Percentiles rank a stretch among this genome's conserved stretches.
phyloP scores from a whole-genome alignment of 2,113 vertebrate genomes.

The Passer montanus region DNA sequence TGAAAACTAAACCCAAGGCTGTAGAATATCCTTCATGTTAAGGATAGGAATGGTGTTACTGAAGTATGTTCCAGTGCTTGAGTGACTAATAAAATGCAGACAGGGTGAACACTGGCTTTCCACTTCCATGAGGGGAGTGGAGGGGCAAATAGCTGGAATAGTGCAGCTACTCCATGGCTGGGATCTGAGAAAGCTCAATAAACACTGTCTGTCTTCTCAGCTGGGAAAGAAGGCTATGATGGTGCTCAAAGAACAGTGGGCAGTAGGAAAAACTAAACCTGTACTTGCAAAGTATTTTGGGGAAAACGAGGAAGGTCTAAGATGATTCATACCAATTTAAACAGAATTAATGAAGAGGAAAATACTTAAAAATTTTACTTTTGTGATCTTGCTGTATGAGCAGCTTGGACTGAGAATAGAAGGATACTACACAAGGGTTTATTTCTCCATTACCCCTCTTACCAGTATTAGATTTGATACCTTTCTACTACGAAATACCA shows the following conservation, averaged over 20 bases:
- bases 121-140: neutral
- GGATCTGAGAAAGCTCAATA: neutral
- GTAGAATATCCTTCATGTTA: constrained; percentile 23
- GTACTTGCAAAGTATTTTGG: neutral
- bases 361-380: neutral
- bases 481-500: neutral
- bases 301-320: neutral
- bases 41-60: neutral
- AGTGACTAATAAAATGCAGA: neutral
- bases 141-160: constrained; percentile 17
- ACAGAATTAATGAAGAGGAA: neutral
- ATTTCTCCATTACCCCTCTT: constrained; percentile 3
- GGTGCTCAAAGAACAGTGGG: neutral
- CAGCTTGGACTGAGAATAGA: neutral
- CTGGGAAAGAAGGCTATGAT: neutral
- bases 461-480: neutral
- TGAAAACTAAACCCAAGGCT: constrained; percentile 54
- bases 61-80: constrained; percentile 43
- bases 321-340: neutral
- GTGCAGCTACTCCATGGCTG: neutral
- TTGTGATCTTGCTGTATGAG: neutral
- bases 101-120: constrained; percentile 18
- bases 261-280: neutral
- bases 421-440: neutral
- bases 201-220: neutral